phyloP scores from a whole-genome alignment of 2,888 invertebrate genomes.

The Eurois occulta region DNA sequence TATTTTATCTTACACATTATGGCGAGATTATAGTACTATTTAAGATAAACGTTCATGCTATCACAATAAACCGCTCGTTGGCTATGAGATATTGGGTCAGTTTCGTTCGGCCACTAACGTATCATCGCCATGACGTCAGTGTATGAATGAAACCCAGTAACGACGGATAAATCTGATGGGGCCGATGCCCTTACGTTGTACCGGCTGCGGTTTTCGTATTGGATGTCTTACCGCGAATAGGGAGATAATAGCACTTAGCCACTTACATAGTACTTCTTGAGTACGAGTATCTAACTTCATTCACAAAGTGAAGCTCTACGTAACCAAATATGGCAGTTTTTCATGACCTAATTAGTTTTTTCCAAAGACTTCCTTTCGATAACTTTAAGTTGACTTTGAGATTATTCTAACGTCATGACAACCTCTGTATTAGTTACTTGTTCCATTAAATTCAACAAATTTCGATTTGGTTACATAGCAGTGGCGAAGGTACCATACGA shows the following conservation, averaged over 20 bases:
- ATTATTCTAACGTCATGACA: background rate
- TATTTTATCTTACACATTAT: slow-evolving; percentile 41
- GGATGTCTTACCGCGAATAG: slow-evolving; percentile 43
- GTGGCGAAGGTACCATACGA: too few relatives aligned
- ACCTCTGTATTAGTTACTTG: background rate
- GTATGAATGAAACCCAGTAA: slow-evolving; percentile 59
- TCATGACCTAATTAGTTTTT: background rate
- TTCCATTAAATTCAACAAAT: background rate
- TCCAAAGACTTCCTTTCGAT: background rate
- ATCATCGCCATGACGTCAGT: slow-evolving; percentile 61
- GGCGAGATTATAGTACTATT: slow-evolving; percentile 48
- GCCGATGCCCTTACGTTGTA: slow-evolving; percentile 55
- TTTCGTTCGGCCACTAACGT: slow-evolving; percentile 23
- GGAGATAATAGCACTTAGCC: background rate
- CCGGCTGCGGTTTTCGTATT: slow-evolving; percentile 54
- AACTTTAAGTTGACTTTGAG: background rate
- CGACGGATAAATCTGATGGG: slow-evolving; percentile 52
- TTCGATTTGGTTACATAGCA: background rate
- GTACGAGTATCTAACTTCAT: background rate
- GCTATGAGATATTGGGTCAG: slow-evolving; percentile 61
- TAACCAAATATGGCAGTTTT: background rate
- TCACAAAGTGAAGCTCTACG: background rate
- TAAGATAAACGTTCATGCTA: slow-evolving; percentile 50
- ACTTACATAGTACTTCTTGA: background rate
- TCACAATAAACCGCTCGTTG: slow-evolving; percentile 53